Conservation (phyloP, 1,140 invertebrate species). For the Camponotus vicinus region DNA sequence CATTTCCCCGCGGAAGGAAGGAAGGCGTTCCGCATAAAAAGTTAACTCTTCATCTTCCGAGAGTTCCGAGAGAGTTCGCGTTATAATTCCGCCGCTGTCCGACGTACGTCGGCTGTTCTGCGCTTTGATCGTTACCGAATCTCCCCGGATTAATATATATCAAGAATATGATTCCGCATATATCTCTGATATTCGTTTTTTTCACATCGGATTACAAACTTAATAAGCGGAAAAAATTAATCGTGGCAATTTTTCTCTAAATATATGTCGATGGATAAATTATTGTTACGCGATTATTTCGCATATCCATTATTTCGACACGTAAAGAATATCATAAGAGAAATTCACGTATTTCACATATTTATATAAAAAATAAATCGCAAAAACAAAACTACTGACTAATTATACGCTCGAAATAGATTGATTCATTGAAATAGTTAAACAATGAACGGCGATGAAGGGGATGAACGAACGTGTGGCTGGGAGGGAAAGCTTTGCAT, state of each 20-base stretch:
- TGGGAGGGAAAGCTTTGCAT: conserved; percentile 45
- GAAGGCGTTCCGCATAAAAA: conserved; percentile 49
- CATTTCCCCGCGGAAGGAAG: conserved; percentile 51
- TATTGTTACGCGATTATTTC: not conserved
- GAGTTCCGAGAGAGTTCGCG: conserved; percentile 4
- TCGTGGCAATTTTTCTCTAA: not conserved
- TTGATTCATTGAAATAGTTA: conserved; percentile 79
- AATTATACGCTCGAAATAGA: conserved; percentile 71
- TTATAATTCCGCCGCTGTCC: conserved; percentile 32
- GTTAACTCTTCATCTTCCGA: conserved; percentile 60
- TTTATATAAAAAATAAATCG: not conserved
- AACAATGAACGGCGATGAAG: conserved; percentile 73
- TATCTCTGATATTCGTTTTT: not conserved
- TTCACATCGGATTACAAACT: conserved; percentile 32
- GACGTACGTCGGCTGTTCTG: conserved; percentile 21
- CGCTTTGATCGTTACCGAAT: conserved; percentile 12
- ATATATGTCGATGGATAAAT: not conserved
- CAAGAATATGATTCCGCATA: conserved; percentile 10
- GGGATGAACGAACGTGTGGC: conserved; percentile 41
- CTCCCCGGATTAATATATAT: conserved; percentile 8
- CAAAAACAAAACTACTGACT: not conserved
- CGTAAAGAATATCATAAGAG: too few species aligned
- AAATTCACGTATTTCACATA: not conserved
- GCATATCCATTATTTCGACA: not conserved
- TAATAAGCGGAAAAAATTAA: conserved; percentile 24